Conservation (phyloP, 2,888 invertebrate genomes). For the Acanthosepion esculentum region DNA sequence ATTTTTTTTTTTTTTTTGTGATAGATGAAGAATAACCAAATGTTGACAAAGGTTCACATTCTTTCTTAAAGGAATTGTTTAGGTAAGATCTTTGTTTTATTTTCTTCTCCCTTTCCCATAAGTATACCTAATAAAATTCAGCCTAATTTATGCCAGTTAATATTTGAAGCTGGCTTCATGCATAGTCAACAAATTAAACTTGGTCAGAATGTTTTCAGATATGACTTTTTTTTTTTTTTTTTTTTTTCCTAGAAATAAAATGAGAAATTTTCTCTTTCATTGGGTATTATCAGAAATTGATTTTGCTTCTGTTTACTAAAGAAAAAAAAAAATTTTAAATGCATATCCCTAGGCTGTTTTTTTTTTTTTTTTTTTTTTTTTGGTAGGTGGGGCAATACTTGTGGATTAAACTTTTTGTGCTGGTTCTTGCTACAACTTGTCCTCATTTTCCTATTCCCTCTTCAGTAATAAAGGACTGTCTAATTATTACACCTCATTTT, state of each 20-base stretch:
- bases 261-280: background rate
- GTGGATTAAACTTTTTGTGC: constrained; percentile 41
- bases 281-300: background rate
- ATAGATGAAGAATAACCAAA: constrained; percentile 34
- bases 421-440: constrained; percentile 44
- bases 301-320: background rate
- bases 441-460: background rate
- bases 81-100: background rate
- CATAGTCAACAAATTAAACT: constrained; percentile 33
- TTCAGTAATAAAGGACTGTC: constrained; percentile 39
- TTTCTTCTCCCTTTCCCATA: background rate
- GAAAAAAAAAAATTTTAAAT: background rate
- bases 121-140: constrained; percentile 35
- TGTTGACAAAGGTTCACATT: constrained; percentile 44
- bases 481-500: constrained; percentile 39
- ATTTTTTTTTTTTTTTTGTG: constrained; percentile 2
- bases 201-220: background rate
- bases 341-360: constrained; percentile 40
- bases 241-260: background rate
- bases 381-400: constrained; percentile 34
- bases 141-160: constrained; percentile 42
- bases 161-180: background rate
- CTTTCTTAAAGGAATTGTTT: constrained; percentile 39
- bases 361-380: too few species aligned
- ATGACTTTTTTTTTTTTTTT: background rate